Evolutionary conservation across 2,888 invertebrate genomes (phyloP).

Genomic region (Drosophila hawaiiensis): DNA sequence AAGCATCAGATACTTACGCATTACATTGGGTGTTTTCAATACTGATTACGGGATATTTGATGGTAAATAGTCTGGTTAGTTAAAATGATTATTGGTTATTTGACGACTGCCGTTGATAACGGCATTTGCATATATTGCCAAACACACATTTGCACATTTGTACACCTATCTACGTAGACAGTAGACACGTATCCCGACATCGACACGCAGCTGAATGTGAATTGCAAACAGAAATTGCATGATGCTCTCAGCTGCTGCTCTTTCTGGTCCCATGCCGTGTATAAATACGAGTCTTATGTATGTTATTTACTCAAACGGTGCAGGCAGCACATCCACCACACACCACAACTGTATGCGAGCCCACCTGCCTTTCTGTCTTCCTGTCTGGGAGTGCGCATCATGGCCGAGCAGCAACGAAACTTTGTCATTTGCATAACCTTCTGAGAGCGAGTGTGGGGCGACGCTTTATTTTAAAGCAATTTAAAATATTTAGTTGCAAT

Average conservation of each 20-base stretch:
- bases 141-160: conserved; percentile 18
- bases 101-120: conserved; percentile 73
- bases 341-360: conserved; percentile 10
- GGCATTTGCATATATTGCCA: conserved; percentile 72
- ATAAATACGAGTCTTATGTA: conserved; percentile 80
- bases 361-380: neutral
- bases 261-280: conserved; percentile 62
- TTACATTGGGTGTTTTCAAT: neutral
- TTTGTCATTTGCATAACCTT: conserved; percentile 81
- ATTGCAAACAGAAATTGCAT: conserved; percentile 76
- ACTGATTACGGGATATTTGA: conserved; percentile 32
- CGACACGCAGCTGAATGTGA: conserved; percentile 78
- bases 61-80: conserved; percentile 18
- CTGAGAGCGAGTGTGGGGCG: conserved; percentile 17
- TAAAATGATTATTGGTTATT: conserved; percentile 50
- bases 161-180: conserved; percentile 21
- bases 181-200: conserved; percentile 62
- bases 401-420: conserved; percentile 55
- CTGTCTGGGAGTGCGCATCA: conserved; percentile 17
- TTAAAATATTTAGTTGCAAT: conserved; percentile 82
- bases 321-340: conserved; percentile 45
- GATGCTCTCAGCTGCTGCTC: conserved; percentile 47
- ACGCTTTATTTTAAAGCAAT: conserved; percentile 81
- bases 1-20: neutral
- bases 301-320: conserved; percentile 80